A percentile compares a stretch with the other conserved stretches of the same genome.
These are phyloP conservation scores for Pangasius mekongensis DNA, from an alignment of 2,797 vertebrate genomes.

Conservation along the genomic window DNA sequence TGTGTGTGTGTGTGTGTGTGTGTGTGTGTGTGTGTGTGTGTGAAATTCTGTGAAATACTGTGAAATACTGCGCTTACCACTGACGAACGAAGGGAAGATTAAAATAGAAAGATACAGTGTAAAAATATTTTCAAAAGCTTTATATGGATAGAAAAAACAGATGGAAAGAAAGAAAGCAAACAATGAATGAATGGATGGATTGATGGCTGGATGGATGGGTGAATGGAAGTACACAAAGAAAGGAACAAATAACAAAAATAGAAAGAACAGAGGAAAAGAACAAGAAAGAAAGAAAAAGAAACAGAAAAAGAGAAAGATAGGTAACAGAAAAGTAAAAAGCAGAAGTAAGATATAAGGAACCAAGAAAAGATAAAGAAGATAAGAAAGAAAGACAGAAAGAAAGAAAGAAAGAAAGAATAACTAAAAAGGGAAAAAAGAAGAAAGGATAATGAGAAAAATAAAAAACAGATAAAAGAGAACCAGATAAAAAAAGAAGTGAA, in stretches of 20 bases:
- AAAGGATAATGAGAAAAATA: neutral
- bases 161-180: neutral
- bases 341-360: neutral
- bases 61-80: neutral
- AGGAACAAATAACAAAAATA: neutral
- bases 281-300: neutral
- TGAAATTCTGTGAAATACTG: neutral
- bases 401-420: neutral
- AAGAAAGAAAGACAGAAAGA: neutral
- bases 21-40: too few species aligned
- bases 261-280: neutral
- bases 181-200: neutral
- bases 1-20: slow-evolving; percentile 7
- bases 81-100: neutral
- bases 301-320: neutral
- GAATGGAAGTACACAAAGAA: neutral
- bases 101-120: neutral
- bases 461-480: neutral
- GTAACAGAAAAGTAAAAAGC: neutral
- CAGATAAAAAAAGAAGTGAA: neutral
- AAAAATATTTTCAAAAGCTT: neutral
- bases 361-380: neutral
- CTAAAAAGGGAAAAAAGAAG: neutral
- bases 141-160: neutral
- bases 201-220: neutral